Evolutionary conservation across 1,140 invertebrate genomes (phyloP), one percentile per base, ranked within the genome.

Genomic region (Drosophila pseudoobscura): DNA sequence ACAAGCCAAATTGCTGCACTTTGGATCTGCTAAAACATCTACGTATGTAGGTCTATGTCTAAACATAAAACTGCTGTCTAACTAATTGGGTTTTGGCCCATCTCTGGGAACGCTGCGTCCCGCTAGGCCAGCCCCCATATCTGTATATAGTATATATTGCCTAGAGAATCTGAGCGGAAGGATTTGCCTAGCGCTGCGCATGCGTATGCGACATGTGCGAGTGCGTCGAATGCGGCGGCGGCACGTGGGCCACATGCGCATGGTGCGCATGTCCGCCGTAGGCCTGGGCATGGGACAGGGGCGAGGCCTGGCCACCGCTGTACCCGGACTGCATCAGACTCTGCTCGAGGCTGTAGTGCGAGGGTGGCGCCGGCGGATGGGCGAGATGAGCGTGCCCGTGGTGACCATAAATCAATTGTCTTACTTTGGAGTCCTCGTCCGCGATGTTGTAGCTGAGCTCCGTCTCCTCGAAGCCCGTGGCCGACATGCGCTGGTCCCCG

Each of bases 401-500:
- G 87, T 95, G 95, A 87, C 95, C 95, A 93, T 97, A 97, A 93
- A 97, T 96, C 94, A 96, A 94, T 95, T 97, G 96, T 93, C 97
- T 97, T 97, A 98, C 97, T 97, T 98, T 98, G 93, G 96, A 96
- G 92, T 97, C 96, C 92, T 98, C 96, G 93, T 97, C 96, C 92
- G 95, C 95, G 92, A 98, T 97, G 93, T 97, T 97, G 94, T 99
- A 99, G 63, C 97, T 98, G 71, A 99, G 95, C 94, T 99, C 98
- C 49, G 98, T 99, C 92, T 99, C 98, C 94, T 99, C 98, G 94
- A 98, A 99, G 64, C 98, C 98, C 45, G 98, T 99, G 49, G 98
- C 98, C 50, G 98, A 98, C 98, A 99, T 99, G 70, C 98, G 94
- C 92, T 99, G 98, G 92, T 99, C 97, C 1, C 94, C 94, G 53